Percentiles rank a stretch among this genome's conserved stretches.
Evolutionary conservation across 2,797 vertebrate genomes (phyloP).

Genomic region (Notolepis coatsorum): DNA sequence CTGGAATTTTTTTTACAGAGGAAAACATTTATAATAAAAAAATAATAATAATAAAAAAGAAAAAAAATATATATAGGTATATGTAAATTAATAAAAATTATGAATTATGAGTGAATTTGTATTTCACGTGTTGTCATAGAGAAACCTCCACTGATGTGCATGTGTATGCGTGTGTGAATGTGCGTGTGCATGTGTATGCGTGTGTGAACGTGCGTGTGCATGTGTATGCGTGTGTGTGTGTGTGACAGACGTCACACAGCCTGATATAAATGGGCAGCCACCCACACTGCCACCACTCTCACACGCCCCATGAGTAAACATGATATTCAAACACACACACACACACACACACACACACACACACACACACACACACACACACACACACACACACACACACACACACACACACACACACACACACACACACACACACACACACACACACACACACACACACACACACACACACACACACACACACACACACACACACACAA

Average conservation of each 20-base stretch:
- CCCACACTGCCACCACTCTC: constrained; percentile 41
- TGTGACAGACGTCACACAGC: constrained; percentile 40
- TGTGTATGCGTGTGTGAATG: too few species aligned
- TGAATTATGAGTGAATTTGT: too few species aligned
- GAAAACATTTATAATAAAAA: too few species aligned
- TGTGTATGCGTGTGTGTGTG: not conserved
- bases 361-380: not conserved
- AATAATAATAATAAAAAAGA: too few species aligned
- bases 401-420: constrained; percentile 25
- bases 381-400: constrained; percentile 6
- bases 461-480: not conserved
- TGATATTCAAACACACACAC: too few species aligned
- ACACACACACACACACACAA: not conserved
- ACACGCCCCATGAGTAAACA: constrained; percentile 1
- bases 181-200: not conserved
- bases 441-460: not conserved
- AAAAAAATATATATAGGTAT: too few species aligned
- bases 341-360: not conserved
- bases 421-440: not conserved
- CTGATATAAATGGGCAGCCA: constrained; percentile 40
- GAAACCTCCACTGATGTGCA: too few species aligned
- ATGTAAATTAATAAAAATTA: too few species aligned
- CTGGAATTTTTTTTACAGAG: too few species aligned
- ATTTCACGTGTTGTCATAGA: too few species aligned
- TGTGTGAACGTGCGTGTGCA: not conserved